Evolutionary conservation across 2,113 vertebrate species (phyloP).

Genomic region (Chauna torquata): DNA sequence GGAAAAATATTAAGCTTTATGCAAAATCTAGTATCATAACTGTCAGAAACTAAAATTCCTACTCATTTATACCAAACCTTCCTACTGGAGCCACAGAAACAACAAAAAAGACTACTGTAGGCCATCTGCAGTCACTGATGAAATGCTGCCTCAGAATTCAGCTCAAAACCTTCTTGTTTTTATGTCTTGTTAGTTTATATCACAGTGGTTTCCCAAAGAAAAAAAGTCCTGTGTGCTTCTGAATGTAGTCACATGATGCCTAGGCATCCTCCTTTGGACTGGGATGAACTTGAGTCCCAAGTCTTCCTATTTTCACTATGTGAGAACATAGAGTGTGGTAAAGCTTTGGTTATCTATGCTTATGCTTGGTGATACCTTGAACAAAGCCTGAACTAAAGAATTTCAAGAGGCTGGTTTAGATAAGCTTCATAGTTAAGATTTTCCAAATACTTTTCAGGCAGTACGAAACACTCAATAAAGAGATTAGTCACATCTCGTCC

Average conservation of each 20-base stretch:
- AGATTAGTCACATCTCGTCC: not conserved
- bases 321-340: not conserved
- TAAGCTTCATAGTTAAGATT: not conserved
- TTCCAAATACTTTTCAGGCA: not conserved
- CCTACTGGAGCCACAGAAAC: not conserved
- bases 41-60: not conserved
- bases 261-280: not conserved
- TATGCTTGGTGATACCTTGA: not conserved
- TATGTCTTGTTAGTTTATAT: not conserved
- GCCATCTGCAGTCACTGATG: not conserved
- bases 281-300: not conserved
- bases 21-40: not conserved
- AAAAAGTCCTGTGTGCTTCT: not conserved
- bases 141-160: not conserved
- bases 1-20: not conserved
- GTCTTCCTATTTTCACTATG: not conserved
- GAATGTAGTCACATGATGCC: not conserved
- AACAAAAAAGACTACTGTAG: not conserved
- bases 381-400: not conserved
- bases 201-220: not conserved
- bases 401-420: not conserved
- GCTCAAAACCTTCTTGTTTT: not conserved
- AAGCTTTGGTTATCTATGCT: not conserved
- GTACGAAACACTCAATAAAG: not conserved
- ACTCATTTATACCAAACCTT: not conserved